These are phyloP conservation scores for Sebastes diploproa DNA, from an alignment of 2,797 vertebrate species.

Conservation along the genomic window DNA sequence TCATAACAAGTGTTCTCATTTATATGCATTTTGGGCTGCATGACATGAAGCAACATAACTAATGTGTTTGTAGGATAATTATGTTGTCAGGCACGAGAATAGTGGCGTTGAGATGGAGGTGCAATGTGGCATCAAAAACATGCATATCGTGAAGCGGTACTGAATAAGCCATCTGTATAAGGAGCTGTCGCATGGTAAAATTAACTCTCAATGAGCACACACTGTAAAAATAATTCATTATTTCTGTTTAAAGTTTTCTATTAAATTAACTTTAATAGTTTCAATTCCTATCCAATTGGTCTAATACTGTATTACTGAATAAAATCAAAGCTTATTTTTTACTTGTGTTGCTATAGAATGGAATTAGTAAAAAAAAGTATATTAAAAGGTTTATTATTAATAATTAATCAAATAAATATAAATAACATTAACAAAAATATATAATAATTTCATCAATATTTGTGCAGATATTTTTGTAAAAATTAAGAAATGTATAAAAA, in stretches of 20 bases:
- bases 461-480: neutral
- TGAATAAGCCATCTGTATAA: constrained; percentile 58
- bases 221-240: constrained; percentile 55
- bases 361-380: neutral
- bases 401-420: too few species aligned
- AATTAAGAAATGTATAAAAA: neutral
- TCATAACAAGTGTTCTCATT: constrained; percentile 44
- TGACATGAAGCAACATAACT: constrained; percentile 63
- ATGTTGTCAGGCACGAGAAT: constrained; percentile 59
- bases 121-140: constrained; percentile 62
- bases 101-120: constrained; percentile 62
- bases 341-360: neutral
- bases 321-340: neutral
- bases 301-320: neutral
- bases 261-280: neutral
- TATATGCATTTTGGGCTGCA: constrained; percentile 53
- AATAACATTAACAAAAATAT: neutral
- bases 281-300: neutral
- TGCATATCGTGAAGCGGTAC: constrained; percentile 58
- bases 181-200: constrained; percentile 44
- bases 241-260: neutral
- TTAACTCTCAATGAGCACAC: constrained; percentile 26
- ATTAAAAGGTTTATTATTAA: too few species aligned
- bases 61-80: constrained; percentile 49
- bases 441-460: neutral